Percentiles rank a stretch among this genome's conserved stretches.
Conservation (phyloP, 2,797 vertebrate species). For the Phyllotis vaccarum region DNA sequence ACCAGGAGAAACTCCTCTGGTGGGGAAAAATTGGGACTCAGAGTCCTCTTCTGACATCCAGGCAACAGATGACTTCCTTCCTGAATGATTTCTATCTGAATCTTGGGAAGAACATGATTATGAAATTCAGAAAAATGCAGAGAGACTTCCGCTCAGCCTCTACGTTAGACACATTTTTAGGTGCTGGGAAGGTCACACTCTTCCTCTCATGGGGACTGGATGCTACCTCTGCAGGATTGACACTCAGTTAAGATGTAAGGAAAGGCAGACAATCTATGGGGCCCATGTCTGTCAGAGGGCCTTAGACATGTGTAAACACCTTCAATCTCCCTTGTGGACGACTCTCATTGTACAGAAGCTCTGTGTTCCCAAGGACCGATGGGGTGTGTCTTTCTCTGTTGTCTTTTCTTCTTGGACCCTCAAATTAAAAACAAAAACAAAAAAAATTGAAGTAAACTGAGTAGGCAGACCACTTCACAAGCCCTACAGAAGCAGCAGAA, state of each 20-base stretch:
- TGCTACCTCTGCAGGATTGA: neutral
- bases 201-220: neutral
- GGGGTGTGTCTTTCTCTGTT: neutral
- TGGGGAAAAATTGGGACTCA: neutral
- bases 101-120: neutral
- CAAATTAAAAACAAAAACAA: neutral
- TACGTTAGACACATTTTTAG: neutral
- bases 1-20: neutral
- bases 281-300: neutral
- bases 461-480: neutral
- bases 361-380: neutral
- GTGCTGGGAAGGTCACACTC: neutral
- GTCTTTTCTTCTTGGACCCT: neutral
- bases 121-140: neutral
- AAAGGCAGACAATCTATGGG: neutral
- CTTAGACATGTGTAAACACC: neutral
- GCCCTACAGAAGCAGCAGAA: neutral
- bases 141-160: neutral
- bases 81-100: neutral
- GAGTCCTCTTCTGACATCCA: neutral
- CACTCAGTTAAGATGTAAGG: neutral
- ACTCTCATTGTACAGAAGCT: neutral
- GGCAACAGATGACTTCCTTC: neutral
- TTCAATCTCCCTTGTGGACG: neutral
- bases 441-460: neutral